Percentiles rank a stretch among this genome's conserved stretches.
Evolutionary conservation across 2,113 vertebrate genomes (phyloP).

Genomic region (Pomatostomus ruficeps): DNA sequence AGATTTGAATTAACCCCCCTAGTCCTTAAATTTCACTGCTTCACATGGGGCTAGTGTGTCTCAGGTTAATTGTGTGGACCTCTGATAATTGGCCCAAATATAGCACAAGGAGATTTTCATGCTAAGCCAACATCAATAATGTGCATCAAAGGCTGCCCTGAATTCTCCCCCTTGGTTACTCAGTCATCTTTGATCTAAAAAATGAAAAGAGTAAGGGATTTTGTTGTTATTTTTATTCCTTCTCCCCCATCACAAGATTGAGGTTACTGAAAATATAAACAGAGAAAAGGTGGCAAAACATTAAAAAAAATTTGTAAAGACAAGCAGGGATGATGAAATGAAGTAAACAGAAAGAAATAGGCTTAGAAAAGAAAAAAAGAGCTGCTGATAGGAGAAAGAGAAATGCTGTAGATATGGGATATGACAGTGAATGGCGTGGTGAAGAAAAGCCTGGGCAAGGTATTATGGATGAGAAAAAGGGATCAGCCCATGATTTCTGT

Average conservation of each 20-base stretch:
- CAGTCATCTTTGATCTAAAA: slow-evolving; percentile 61
- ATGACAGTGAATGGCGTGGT: background rate
- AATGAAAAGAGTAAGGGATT: slow-evolving; percentile 47
- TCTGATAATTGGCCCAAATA: slow-evolving; percentile 49
- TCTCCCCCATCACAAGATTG: background rate
- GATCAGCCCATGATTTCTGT: background rate
- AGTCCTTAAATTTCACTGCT: slow-evolving; percentile 1
- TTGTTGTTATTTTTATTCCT: slow-evolving; percentile 52
- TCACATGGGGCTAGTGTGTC: background rate
- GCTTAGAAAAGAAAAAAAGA: background rate
- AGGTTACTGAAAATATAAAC: slow-evolving; percentile 34
- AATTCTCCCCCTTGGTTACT: slow-evolving; percentile 8
- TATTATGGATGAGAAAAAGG: background rate
- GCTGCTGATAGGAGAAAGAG: background rate
- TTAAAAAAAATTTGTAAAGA: background rate
- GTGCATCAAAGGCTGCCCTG: slow-evolving; percentile 56
- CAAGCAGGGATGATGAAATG: background rate
- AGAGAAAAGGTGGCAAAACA: background rate
- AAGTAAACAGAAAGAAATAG: background rate
- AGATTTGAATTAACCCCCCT: slow-evolving; percentile 42
- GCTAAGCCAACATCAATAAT: slow-evolving; percentile 58
- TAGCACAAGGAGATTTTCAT: slow-evolving; percentile 48
- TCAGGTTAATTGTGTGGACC: slow-evolving; percentile 52
- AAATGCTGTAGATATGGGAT: background rate
- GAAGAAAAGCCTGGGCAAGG: background rate